Conservation (phyloP, 2,888 invertebrate species). For the Epirrhoe alternata region DNA sequence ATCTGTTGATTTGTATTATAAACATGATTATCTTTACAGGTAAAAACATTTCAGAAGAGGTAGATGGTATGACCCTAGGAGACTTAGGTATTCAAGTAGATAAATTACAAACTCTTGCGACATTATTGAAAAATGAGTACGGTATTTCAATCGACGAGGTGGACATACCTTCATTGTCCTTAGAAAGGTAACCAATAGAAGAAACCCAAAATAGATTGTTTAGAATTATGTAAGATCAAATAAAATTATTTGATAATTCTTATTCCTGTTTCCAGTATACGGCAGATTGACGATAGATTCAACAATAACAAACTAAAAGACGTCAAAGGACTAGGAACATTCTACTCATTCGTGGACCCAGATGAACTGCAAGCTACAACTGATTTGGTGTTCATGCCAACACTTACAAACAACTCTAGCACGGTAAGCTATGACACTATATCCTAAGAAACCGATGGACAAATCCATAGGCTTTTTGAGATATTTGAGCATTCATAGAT, state of each 20-base stretch:
- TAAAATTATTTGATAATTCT: background rate
- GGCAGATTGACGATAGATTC: slow-evolving; percentile 42
- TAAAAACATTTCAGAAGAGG: slow-evolving; percentile 13
- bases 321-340: slow-evolving; percentile 48
- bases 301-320: slow-evolving; percentile 31
- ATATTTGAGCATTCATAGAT: too few species aligned
- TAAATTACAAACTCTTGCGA: slow-evolving; percentile 13
- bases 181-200: slow-evolving; percentile 19
- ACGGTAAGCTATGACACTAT: slow-evolving; percentile 28
- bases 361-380: slow-evolving; percentile 55
- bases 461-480: too few species aligned
- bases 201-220: too few species aligned
- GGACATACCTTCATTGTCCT: slow-evolving; percentile 21
- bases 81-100: slow-evolving; percentile 25
- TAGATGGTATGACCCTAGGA: slow-evolving; percentile 11
- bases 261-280: slow-evolving; percentile 39
- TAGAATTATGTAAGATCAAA: too few species aligned
- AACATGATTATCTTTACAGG: slow-evolving; percentile 21
- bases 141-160: slow-evolving; percentile 23
- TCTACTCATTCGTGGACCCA: slow-evolving; percentile 51
- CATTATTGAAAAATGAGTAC: slow-evolving; percentile 26
- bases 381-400: slow-evolving; percentile 46
- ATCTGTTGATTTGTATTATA: background rate
- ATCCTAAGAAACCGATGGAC: too few species aligned
- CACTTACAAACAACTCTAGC: slow-evolving; percentile 35